These are phyloP conservation scores for Lissocephala sabroskyi DNA, from an alignment of 2,888 invertebrate genomes.

Conservation along the genomic window DNA sequence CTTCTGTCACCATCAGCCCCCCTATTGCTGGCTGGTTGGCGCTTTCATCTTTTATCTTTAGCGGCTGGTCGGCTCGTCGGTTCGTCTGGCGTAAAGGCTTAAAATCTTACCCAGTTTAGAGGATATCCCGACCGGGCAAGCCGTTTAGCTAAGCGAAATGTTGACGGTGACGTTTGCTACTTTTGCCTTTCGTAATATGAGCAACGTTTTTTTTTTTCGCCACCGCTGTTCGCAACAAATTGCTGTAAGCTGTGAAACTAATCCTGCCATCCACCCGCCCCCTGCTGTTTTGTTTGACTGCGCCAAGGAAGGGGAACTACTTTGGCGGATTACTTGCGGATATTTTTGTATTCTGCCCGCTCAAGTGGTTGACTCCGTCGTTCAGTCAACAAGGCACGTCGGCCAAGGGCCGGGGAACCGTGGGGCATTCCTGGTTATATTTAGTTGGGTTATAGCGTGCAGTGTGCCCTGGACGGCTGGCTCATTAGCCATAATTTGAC, in stretches of 20 bases:
- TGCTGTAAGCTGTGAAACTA: constrained; percentile 61
- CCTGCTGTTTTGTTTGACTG: constrained; percentile 10
- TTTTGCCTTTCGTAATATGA: constrained; percentile 46
- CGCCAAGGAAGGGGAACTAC: no score
- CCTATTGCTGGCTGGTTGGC: background rate
- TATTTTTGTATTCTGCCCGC: constrained; percentile 25
- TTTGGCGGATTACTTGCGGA: constrained; percentile 56
- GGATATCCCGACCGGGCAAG: background rate
- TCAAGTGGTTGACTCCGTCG: no score
- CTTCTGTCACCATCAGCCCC: constrained; percentile 8
- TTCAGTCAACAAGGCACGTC: no score
- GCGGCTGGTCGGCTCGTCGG: constrained; percentile 26
- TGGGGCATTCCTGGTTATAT: no score
- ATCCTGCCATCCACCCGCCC: constrained; percentile 26
- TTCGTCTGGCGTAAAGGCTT: constrained; percentile 61
- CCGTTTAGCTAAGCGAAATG: constrained; percentile 47
- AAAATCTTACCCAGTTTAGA: constrained; percentile 54
- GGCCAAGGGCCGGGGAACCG: no score
- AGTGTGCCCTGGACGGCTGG: no score
- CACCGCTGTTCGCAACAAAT: constrained; percentile 47
- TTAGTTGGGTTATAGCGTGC: no score
- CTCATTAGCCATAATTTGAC: no score
- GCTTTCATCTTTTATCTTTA: constrained; percentile 6
- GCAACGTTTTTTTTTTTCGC: constrained; percentile 36
- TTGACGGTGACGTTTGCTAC: constrained; percentile 45